Base-by-base conservation (phyloP, 2,888 invertebrate genomes). In the Campopleginae sp. region DNA sequence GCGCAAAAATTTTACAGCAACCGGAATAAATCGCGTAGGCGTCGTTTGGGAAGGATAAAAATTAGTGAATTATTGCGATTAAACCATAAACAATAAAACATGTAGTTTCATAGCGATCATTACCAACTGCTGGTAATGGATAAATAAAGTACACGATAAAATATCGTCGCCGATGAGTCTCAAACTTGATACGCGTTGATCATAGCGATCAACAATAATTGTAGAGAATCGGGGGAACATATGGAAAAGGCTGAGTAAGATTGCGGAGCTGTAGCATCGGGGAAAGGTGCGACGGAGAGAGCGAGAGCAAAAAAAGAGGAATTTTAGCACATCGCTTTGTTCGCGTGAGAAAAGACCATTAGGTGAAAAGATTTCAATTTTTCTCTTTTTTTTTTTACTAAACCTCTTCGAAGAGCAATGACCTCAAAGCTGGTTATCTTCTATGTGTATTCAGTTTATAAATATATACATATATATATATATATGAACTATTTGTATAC, bases 331-430 rank as follows among this genome's bases (percentile, higher is more conserved):
- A 61, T 79, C 84, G 85, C 74, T 70, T 80, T 33, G 79, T 38
- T 87, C 72, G 86, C 87, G 86, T 85, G 87, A 86, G 84, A 66
- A 72, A 72, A 78, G 78, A 66, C 81, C 75, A 85, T 87, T 86
- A 84, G 78, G 68, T 61, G 70, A 70, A 75, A 58, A 82, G 48
- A 87, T 87, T 86, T 87, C 80, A 85, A 85, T 86, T 87, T 70
- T 80, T 84, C 76, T 48, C 58, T 72, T 66, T 72, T 51, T 54
- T 65, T 63, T 70, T 83, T 70, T 72, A 74, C 63, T 51, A 58
- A 72, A 58, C 51, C 66, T 66, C 65, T 51, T 48, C 44, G 58
- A 46, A 77, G 84, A 72, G 63, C 79, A 79, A 79, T 48, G 85
- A 2, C 85, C 85, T 65, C 54, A 33, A 66, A 82, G 78, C 77